Conservation (phyloP, 2,113 vertebrate species). For the Sterna hirundo region DNA sequence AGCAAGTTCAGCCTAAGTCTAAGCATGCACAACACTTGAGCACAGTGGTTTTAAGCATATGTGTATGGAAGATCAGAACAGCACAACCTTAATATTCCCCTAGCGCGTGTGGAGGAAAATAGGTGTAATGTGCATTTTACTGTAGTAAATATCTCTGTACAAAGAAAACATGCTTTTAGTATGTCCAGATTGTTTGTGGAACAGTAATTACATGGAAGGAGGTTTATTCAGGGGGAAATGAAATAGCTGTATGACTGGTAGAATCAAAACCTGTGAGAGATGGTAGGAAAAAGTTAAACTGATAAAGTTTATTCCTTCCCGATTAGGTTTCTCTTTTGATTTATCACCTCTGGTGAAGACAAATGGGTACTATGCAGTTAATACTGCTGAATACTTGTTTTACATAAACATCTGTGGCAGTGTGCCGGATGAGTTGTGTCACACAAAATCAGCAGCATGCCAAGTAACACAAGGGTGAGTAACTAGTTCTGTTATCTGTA, state of each 20-base stretch:
- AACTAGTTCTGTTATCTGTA: neutral
- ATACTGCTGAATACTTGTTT: conserved; percentile 77
- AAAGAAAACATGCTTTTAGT: neutral
- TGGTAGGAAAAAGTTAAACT: neutral
- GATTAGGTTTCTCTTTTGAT: conserved; percentile 86
- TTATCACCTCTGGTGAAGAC: conserved; percentile 84
- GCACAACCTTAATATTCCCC: neutral
- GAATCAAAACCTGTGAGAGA: neutral
- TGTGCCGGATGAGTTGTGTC: conserved; percentile 69
- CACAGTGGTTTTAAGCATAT: neutral
- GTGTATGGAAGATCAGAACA: neutral
- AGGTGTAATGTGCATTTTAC: neutral
- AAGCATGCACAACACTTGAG: neutral
- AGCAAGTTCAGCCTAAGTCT: neutral
- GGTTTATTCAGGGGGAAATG: neutral
- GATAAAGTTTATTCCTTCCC: neutral
- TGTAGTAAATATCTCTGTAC: neutral
- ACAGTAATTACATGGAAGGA: neutral
- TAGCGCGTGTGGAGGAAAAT: neutral
- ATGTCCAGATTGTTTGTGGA: neutral
- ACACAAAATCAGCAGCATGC: conserved; percentile 81
- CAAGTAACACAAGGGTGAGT: conserved; percentile 82
- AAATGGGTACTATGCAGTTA: conserved; percentile 71
- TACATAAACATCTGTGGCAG: conserved; percentile 86
- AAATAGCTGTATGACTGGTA: neutral